phyloP scores from a whole-genome alignment of 2,888 invertebrate genomes.

The Lithodes maja region DNA sequence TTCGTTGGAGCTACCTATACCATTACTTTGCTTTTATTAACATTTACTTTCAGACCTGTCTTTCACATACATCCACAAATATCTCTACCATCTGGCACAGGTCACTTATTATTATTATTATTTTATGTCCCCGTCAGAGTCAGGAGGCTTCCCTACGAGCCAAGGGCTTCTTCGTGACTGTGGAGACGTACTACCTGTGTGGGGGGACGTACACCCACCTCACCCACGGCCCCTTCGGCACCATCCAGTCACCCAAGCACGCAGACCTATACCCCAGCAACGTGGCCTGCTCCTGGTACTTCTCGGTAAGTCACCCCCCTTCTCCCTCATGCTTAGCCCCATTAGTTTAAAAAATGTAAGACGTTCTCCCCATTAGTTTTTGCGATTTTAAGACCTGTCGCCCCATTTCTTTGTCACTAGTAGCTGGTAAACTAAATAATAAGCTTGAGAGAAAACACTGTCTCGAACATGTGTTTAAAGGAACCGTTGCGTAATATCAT shows the following conservation, averaged over 20 bases:
- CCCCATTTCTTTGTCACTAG: not conserved
- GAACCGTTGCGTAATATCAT: no score
- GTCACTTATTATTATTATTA: no score
- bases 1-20: no score
- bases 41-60: no score
- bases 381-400: not conserved
- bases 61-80: no score
- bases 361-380: not conserved
- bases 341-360: not conserved
- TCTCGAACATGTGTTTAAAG: no score
- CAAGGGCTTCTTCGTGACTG: conserved; percentile 34
- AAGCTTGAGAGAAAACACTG: no score
- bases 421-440: no score
- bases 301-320: conserved; percentile 13
- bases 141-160: conserved; percentile 20
- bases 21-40: no score
- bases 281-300: conserved; percentile 12
- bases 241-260: conserved; percentile 3
- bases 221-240: conserved; percentile 1
- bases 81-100: no score
- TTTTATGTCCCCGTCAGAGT: not conserved
- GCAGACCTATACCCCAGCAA: conserved; percentile 12
- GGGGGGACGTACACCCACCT: conserved; percentile 10
- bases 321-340: not conserved
- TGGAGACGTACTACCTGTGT: conserved; percentile 25